Evolutionary conservation across 2,888 invertebrate species (phyloP).

Genomic region (Nymphalis urticae): DNA sequence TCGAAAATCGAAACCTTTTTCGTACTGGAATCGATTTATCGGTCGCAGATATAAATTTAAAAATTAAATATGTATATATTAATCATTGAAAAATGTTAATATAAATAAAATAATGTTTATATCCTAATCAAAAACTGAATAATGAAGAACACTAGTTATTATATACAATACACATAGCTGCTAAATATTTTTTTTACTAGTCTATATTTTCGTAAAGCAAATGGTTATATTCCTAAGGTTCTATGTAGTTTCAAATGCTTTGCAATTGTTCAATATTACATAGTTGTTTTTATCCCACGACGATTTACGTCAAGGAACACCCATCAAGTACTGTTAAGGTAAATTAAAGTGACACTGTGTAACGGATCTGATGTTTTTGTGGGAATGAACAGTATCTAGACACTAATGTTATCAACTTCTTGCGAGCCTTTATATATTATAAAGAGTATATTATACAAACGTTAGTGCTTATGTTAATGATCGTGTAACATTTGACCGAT

Average conservation of each 20-base stretch:
- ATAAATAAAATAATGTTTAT: no score
- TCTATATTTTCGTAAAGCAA: no score
- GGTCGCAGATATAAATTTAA: neutral
- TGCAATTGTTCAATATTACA: neutral
- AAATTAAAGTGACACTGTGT: constrained; percentile 67
- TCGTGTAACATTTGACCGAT: no score
- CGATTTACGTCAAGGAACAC: constrained; percentile 34
- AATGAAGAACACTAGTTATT: no score
- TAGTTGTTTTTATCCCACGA: constrained; percentile 28
- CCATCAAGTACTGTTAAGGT: constrained; percentile 67
- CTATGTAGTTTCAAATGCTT: constrained; percentile 5
- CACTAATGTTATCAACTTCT: constrained; percentile 24
- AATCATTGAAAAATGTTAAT: neutral
- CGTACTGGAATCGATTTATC: neutral
- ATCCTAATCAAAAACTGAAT: no score
- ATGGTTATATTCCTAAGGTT: no score
- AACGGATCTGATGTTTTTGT: constrained; percentile 51
- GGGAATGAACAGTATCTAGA: constrained; percentile 26
- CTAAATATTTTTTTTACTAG: neutral
- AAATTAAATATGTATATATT: neutral
- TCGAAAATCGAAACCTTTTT: neutral
- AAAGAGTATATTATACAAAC: no score
- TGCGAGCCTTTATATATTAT: neutral
- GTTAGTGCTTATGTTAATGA: no score
- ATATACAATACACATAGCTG: neutral